Evolutionary conservation across 2,888 invertebrate genomes (phyloP).

Genomic region (Rotaria socialis): DNA sequence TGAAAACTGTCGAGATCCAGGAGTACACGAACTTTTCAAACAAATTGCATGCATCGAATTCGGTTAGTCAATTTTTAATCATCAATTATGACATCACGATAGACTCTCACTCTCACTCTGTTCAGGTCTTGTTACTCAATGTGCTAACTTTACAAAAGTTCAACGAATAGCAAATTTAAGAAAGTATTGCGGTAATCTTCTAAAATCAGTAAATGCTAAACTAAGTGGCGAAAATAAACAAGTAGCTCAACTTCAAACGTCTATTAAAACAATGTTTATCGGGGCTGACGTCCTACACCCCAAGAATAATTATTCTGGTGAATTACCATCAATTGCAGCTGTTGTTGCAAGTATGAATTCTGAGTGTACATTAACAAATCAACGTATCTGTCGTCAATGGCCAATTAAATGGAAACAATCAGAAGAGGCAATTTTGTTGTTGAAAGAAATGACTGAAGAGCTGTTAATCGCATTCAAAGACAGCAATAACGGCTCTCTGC

Average conservation of each 20-base stretch:
- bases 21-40: background rate
- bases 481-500: background rate
- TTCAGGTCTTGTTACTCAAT: background rate
- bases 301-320: background rate
- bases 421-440: background rate
- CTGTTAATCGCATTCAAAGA: background rate
- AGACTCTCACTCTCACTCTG: background rate
- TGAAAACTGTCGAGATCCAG: background rate
- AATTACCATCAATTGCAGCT: slow-evolving; percentile 9
- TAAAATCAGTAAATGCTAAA: background rate
- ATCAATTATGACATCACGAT: background rate
- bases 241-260: background rate
- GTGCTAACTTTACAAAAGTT: background rate
- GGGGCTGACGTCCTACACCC: background rate
- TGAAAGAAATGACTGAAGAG: background rate
- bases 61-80: background rate
- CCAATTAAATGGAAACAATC: background rate
- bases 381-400: background rate
- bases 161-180: background rate
- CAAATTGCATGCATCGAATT: background rate
- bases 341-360: slow-evolving; percentile 24
- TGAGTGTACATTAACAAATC: background rate
- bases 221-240: background rate
- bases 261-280: background rate
- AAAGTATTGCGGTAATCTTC: background rate